Base-by-base conservation (phyloP, 92 coral and sea anemone species). In the Micromussa lordhowensis region DNA sequence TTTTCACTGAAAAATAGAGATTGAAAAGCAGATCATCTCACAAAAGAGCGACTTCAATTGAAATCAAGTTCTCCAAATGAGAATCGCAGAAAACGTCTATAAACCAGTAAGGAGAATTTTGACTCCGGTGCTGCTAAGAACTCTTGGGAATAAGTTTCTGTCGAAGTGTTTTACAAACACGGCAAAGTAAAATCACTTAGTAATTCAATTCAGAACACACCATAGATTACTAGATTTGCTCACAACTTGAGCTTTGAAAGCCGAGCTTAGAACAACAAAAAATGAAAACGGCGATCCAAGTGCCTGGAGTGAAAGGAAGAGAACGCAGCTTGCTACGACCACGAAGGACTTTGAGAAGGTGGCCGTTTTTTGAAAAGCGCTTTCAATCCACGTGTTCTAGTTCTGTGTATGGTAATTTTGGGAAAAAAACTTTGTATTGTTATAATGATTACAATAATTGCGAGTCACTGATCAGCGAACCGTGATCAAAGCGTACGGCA, bases 381-480 rank as follows among this genome's bases (percentile, higher is more conserved):
- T 78, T 54, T 7, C 82, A 54, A 26, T 80, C 83, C 70, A 57
- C 83, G 68, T 57, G 70, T 22, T 79, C 29, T 4, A 32, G 24
- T 80, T 31, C 5, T 9, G 3, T 19, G 58, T 61, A 81, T 69
- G 68, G 17, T 69, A 83, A 49, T 83, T 70, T 83, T 5, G 10
- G 15, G 11, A 16, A 11, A 53, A 21, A 28, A 12, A 30, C 21
- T 19, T 72, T 69, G 22, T 51, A 26, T 68, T 21, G 19, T 48
- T 19, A 48, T 2, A n/a, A 68, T 49, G 44, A 69, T 24, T 17
- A 44, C 1, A 66, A 82, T 68, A 64, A 69, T 24, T 19, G 53
- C 19, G 21, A 24, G 35, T 9, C 15, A 29, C 17, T 48, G 68
- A 21, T 49, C 86, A 53, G 58, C 68, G 68, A 83, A 30, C 49